Percentiles rank a stretch among this genome's conserved stretches.
These are phyloP conservation scores for Cyphomyrus discorhynchus DNA, from an alignment of 2,113 vertebrate species.

Conservation along the genomic window DNA sequence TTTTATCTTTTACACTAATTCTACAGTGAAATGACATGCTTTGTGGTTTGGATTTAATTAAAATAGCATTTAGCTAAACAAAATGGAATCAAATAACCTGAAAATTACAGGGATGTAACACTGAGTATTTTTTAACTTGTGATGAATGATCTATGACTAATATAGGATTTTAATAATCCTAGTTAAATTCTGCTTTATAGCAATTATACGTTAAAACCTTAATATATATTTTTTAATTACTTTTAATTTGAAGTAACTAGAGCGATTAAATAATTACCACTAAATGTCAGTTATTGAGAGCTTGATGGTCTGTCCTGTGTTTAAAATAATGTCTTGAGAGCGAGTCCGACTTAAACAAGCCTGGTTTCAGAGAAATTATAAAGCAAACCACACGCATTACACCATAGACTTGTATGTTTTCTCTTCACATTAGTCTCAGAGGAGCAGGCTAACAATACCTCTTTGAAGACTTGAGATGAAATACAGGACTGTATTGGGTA, in stretches of 20 bases:
- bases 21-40: background rate
- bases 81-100: background rate
- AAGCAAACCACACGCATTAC: conserved; percentile 5
- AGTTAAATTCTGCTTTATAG: background rate
- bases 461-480: conserved; percentile 18
- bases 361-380: conserved; percentile 6
- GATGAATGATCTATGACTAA: background rate
- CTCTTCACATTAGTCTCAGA: conserved; percentile 12
- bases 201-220: background rate
- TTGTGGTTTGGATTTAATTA: background rate
- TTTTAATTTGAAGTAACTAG: background rate
- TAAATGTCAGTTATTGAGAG: background rate
- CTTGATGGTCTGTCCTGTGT: conserved; percentile 5
- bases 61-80: background rate
- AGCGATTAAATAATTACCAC: background rate
- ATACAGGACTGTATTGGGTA: background rate
- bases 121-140: background rate
- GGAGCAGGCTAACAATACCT: conserved; percentile 2
- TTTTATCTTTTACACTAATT: background rate
- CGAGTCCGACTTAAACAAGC: background rate
- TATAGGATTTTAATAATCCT: background rate
- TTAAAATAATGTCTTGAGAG: background rate
- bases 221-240: background rate
- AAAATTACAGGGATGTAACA: background rate
- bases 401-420: background rate